These are phyloP conservation scores for Pomatorhinus ruficollis DNA, from an alignment of 2,113 vertebrate genomes.

Conservation along the genomic window DNA sequence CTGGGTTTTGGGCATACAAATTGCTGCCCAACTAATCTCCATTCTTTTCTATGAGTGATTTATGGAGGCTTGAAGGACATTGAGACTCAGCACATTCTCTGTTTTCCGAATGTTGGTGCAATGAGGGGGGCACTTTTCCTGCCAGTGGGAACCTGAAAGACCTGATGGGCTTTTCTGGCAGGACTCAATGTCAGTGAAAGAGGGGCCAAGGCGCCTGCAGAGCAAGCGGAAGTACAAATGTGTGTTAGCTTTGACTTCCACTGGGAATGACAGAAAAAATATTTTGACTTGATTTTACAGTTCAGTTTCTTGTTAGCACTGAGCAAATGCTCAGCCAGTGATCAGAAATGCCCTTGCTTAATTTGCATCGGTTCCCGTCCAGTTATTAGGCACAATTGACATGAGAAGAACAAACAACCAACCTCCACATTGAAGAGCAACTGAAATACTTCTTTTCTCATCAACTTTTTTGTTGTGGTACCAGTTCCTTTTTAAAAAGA, in stretches of 20 bases:
- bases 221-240: conserved; percentile 4
- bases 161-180: conserved; percentile 44
- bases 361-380: conserved; percentile 31
- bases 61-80: background rate
- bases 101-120: conserved; percentile 27
- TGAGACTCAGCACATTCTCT: conserved; percentile 37
- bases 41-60: conserved; percentile 65
- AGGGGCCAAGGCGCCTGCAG: background rate
- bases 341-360: conserved; percentile 44
- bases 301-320: background rate
- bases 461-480: background rate
- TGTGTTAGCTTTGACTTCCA: background rate
- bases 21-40: conserved; percentile 11
- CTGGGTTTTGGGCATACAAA: conserved; percentile 4
- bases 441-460: background rate
- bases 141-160: conserved; percentile 48
- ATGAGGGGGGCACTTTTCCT: background rate
- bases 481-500: background rate
- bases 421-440: background rate
- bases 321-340: background rate
- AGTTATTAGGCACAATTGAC: background rate
- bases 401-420: background rate
- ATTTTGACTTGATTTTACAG: conserved; percentile 59
- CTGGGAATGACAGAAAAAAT: conserved; percentile 3
- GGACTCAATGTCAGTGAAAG: background rate